phyloP scores from a whole-genome alignment of 2,113 vertebrate genomes.

The Oophaga pumilio region DNA sequence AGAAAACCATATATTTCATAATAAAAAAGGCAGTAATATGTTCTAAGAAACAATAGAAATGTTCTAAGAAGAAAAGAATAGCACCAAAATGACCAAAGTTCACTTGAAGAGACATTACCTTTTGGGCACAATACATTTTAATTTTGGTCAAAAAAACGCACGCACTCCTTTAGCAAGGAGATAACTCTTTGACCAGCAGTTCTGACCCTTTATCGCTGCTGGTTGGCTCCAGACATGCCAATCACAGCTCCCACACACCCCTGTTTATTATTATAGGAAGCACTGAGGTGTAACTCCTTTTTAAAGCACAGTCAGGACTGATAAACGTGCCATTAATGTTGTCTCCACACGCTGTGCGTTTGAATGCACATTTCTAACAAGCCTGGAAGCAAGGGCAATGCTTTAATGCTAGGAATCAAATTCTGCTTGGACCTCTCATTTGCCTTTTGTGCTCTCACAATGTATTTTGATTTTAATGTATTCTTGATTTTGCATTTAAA shows the following conservation, averaged over 20 bases:
- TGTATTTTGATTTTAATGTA: slow-evolving; percentile 34
- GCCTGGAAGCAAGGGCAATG: slow-evolving; percentile 2
- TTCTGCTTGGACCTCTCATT: slow-evolving; percentile 40
- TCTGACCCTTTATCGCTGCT: neutral
- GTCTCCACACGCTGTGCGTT: slow-evolving; percentile 30
- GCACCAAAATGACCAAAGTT: neutral
- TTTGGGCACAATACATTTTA: neutral
- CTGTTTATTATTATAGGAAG: slow-evolving; percentile 34
- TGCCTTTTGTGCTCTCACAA: slow-evolving; percentile 29
- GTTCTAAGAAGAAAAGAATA: too few relatives aligned
- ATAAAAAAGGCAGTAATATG: neutral
- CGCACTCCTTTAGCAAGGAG: neutral
- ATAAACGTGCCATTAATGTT: slow-evolving; percentile 44
- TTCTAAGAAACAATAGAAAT: neutral
- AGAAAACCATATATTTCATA: too few relatives aligned
- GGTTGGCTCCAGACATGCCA: neutral
- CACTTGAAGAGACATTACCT: neutral
- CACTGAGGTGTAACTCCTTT: slow-evolving; percentile 30
- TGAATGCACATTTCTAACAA: slow-evolving; percentile 38
- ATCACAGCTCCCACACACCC: neutral
- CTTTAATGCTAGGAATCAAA: slow-evolving; percentile 1
- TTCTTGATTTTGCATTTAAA: slow-evolving; percentile 47
- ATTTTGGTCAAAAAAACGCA: neutral
- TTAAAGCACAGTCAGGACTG: slow-evolving; percentile 18
- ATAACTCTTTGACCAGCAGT: neutral